These are phyloP conservation scores for Hydraecia micacea DNA, from an alignment of 2,888 invertebrate species.

Conservation along the genomic window DNA sequence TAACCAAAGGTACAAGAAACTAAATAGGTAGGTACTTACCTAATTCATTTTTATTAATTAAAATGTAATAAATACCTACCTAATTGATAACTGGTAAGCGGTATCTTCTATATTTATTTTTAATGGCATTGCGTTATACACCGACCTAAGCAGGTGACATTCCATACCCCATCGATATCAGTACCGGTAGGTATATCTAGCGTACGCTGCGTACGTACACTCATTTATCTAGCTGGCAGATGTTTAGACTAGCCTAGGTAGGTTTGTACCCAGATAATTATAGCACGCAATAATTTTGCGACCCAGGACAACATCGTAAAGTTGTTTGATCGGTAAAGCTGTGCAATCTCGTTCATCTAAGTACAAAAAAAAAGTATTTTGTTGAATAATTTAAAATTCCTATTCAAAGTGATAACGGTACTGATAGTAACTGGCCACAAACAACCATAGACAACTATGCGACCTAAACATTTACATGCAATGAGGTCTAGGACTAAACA, in stretches of 20 bases:
- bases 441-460: conserved; percentile 44
- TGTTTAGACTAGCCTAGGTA: neutral
- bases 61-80: neutral
- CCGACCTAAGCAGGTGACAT: conserved; percentile 19
- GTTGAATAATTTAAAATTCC: neutral
- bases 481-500: conserved; percentile 50
- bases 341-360: neutral
- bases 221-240: conserved; percentile 1
- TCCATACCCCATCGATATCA: conserved; percentile 29
- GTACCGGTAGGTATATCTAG: conserved; percentile 1
- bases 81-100: neutral
- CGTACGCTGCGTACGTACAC: neutral
- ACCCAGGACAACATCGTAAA: neutral
- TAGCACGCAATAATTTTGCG: neutral
- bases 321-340: neutral
- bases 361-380: neutral
- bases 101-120: conserved; percentile 23
- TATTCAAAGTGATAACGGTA: conserved; percentile 17
- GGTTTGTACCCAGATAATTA: neutral
- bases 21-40: neutral
- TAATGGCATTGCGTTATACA: conserved; percentile 7
- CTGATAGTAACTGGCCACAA: conserved; percentile 18
- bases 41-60: neutral
- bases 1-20: neutral
- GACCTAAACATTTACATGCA: conserved; percentile 53